A percentile compares a stretch with the other conserved stretches of the same genome.
Conservation (phyloP, 2,888 invertebrate genomes). For the Archips xylosteana region DNA sequence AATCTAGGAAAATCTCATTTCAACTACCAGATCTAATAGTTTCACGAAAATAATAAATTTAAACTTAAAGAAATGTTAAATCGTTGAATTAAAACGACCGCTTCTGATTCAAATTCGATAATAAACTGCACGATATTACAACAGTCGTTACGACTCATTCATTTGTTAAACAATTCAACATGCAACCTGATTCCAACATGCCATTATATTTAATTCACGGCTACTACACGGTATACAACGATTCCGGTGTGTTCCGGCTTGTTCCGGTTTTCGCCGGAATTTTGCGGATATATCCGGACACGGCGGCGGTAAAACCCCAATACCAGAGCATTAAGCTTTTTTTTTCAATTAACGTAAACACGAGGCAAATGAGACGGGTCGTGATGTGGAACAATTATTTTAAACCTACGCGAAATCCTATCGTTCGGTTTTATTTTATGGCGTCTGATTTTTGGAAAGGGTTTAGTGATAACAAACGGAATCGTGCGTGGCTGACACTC, state of each 20-base stretch:
- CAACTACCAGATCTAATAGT: too few relatives aligned
- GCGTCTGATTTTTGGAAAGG: too few relatives aligned
- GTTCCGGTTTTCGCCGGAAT: conserved; percentile 41
- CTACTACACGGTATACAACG: conserved; percentile 29
- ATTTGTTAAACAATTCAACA: conserved; percentile 25
- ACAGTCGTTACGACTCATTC: conserved; percentile 12
- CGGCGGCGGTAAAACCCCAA: conserved; percentile 49
- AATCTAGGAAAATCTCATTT: too few relatives aligned
- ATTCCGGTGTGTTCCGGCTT: conserved; percentile 32
- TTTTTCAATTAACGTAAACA: conserved; percentile 48
- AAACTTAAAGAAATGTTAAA: background rate
- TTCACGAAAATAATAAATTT: background rate
- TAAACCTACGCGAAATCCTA: conserved; percentile 23
- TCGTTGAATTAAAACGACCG: background rate
- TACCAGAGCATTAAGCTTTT: conserved; percentile 38
- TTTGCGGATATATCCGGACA: conserved; percentile 46
- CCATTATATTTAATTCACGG: conserved; percentile 46
- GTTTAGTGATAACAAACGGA: background rate
- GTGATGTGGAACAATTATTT: conserved; percentile 19
- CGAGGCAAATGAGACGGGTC: conserved; percentile 17
- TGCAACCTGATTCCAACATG: conserved; percentile 29
- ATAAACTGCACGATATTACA: conserved; percentile 7
- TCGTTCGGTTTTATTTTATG: conserved; percentile 32
- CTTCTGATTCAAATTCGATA: background rate
- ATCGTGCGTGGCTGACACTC: background rate